Base-by-base conservation (phyloP, 2,797 vertebrate genomes). In the Thalassophryne amazonica region DNA sequence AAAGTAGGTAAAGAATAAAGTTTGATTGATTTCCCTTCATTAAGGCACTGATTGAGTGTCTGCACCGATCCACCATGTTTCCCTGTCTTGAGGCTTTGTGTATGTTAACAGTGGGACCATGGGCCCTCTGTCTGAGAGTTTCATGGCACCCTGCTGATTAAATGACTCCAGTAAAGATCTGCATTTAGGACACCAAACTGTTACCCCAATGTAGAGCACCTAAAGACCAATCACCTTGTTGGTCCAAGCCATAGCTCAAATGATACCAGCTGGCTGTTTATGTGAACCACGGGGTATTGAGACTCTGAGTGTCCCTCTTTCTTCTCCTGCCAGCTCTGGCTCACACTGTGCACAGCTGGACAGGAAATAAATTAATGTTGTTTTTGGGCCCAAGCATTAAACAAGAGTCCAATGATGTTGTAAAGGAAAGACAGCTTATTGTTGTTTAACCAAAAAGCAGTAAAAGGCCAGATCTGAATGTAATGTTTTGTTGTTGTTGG, bases 321-420 rank as follows among this genome's bases (percentile, higher is more conserved):
- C 60, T 74, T 54, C 47, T 57, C 38, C 59, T 70, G 73, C 65
- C 72, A 74, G 59, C 60, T 43, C 47, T 1, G 16, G 25, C 63
- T 70, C 84, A 61, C 56, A 58, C 85, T 72, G 78, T 66, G 83
- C 82, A 83, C 86, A 81, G 86, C 85, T 83, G 85, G 82, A 58
- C 70, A 63, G 72, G 64, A 82, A 73, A 49, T 69, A 61, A 70
- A 83, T 77, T 62, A 68, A 69, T 70, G 60, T 58, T 74, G 73
- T 79, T 84, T 76, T 60, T 56, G 56, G 53, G 66, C 54, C 46
- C 51, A 49, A n/a, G 54, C 13, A 1, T 72, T 85, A 78, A 85
- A 73, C 48, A 49, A 53, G 69, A 55, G 70, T 72, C 83, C 70
- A 81, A 45, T 49, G 65, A 57, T 12, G 14, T 51, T 32, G 39